Conservation (phyloP, 2,888 invertebrate genomes). For the Aspidiotus destructor region DNA sequence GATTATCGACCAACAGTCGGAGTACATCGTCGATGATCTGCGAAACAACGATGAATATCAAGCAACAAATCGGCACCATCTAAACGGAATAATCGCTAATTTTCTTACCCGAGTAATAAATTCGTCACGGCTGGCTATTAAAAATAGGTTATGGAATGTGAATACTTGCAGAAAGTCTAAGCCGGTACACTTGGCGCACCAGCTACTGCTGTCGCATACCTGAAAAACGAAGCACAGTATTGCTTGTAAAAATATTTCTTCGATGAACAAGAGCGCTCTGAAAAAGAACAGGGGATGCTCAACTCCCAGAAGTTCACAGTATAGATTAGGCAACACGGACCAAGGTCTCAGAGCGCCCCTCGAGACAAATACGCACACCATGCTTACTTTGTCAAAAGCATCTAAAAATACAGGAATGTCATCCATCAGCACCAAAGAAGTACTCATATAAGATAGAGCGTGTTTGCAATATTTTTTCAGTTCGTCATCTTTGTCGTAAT, state of each 20-base stretch:
- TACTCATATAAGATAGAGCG: slow-evolving; percentile 59
- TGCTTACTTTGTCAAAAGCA: slow-evolving; percentile 46
- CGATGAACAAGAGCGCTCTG: background rate
- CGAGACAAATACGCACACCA: background rate
- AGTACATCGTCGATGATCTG: slow-evolving; percentile 54
- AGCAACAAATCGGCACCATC: background rate
- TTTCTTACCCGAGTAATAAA: slow-evolving; percentile 43
- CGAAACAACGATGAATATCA: slow-evolving; percentile 38
- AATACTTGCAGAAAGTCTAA: slow-evolving; percentile 61
- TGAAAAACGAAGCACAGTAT: slow-evolving; percentile 15
- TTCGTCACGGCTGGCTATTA: slow-evolving; percentile 47
- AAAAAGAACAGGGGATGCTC: no score
- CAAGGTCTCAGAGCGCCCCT: no score
- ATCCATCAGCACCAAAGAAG: slow-evolving; percentile 50
- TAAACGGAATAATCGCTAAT: background rate
- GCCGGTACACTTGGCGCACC: slow-evolving; percentile 58
- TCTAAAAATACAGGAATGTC: slow-evolving; percentile 52
- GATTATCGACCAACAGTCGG: slow-evolving; percentile 55
- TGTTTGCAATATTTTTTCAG: slow-evolving; percentile 56
- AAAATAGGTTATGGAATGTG: slow-evolving; percentile 62
- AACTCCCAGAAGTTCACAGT: background rate
- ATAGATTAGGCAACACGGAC: no score
- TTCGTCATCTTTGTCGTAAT: slow-evolving; percentile 68
- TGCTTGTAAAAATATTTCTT: background rate
- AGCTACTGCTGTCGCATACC: slow-evolving; percentile 44